Evolutionary conservation across 2,888 invertebrate species (phyloP).

Genomic region (Zeuzera pyrina): DNA sequence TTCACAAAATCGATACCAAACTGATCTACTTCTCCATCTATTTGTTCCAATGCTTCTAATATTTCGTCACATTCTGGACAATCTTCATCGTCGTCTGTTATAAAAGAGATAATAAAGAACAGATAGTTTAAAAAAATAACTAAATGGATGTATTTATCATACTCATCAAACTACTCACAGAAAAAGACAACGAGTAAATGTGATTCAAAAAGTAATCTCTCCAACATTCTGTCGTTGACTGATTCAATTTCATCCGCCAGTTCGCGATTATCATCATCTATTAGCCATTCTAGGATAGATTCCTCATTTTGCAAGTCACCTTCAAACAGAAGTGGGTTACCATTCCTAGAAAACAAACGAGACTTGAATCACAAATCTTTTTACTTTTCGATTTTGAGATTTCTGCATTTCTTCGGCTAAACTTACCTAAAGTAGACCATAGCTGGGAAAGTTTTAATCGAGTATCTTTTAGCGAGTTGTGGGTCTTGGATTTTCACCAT

Average conservation of each 20-base stretch:
- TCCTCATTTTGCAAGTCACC: constrained; percentile 94
- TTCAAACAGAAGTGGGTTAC: constrained; percentile 90
- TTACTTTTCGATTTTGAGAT: neutral
- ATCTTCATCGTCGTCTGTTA: constrained; percentile 83
- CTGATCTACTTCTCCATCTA: constrained; percentile 95
- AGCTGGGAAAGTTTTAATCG: constrained; percentile 95
- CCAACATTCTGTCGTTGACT: constrained; percentile 91
- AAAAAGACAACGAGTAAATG: constrained; percentile 93
- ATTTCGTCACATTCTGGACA: constrained; percentile 94
- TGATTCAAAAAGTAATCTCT: constrained; percentile 87
- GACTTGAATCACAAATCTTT: constrained; percentile 1
- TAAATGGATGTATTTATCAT: neutral
- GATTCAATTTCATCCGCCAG: constrained; percentile 95
- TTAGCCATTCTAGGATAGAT: constrained; percentile 92
- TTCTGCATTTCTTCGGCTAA: neutral
- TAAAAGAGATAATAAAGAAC: neutral
- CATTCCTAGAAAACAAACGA: constrained; percentile 76
- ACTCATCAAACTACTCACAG: constrained; percentile 72
- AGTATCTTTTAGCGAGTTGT: constrained; percentile 91
- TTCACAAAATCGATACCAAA: constrained; percentile 97
- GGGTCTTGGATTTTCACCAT: constrained; percentile 95
- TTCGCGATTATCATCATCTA: constrained; percentile 94
- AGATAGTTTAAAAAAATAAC: neutral
- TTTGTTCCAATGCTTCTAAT: constrained; percentile 90
- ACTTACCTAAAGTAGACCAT: constrained; percentile 88